Percentiles rank a stretch among this genome's conserved stretches.
Evolutionary conservation across 1,140 invertebrate genomes (phyloP).

Genomic region (Drosophila gunungcola): DNA sequence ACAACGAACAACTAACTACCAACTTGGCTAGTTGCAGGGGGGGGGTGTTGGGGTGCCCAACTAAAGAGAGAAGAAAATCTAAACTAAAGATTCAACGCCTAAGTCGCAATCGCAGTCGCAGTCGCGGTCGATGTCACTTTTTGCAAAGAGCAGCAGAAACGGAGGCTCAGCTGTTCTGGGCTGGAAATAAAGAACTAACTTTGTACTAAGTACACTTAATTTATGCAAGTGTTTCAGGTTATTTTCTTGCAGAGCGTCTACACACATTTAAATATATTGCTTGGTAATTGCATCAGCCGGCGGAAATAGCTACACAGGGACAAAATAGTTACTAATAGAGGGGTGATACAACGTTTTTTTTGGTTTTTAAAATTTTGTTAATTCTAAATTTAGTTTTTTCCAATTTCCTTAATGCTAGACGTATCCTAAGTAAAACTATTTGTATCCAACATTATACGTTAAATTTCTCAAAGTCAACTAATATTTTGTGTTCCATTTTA

Average conservation of each 20-base stretch:
- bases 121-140: conserved; percentile 15
- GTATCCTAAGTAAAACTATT: too few relatives aligned
- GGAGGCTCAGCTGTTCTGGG: conserved; percentile 56
- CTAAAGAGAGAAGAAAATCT: conserved; percentile 60
- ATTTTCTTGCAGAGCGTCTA: conserved; percentile 16
- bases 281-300: conserved; percentile 55
- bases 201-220: conserved; percentile 40
- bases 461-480: too few relatives aligned
- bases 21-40: conserved; percentile 1
- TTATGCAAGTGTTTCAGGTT: conserved; percentile 62
- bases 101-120: conserved; percentile 12
- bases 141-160: conserved; percentile 46
- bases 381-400: too few relatives aligned
- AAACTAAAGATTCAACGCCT: conserved; percentile 66
- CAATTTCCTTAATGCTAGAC: too few relatives aligned
- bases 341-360: background rate
- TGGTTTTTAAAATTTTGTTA: background rate
- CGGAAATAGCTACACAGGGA: conserved; percentile 33
- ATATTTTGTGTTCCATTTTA: too few relatives aligned
- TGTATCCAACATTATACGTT: too few relatives aligned
- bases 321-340: background rate
- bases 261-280: conserved; percentile 54
- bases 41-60: conserved; percentile 16
- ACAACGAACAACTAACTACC: conserved; percentile 20
- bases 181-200: conserved; percentile 47